Evolutionary conservation across 2,888 invertebrate species (phyloP).

Genomic region (Temnothorax rugatulus): DNA sequence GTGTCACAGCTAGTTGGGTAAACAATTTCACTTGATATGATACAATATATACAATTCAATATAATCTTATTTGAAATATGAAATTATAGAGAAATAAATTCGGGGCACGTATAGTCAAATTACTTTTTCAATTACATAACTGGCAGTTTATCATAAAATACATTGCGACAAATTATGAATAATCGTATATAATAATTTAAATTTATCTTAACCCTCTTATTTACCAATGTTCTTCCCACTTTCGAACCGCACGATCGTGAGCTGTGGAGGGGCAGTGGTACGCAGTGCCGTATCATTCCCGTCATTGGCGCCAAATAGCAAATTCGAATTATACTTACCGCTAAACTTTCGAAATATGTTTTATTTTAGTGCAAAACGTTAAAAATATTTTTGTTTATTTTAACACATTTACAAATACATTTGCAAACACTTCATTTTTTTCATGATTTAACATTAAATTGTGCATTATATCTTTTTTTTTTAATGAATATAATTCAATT

Average conservation of each 20-base stretch:
- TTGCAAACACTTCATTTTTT: neutral
- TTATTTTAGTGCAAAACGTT: neutral
- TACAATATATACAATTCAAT: neutral
- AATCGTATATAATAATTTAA: neutral
- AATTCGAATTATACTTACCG: neutral
- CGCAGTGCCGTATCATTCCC: neutral
- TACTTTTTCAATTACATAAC: neutral
- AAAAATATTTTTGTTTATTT: conserved; percentile 1
- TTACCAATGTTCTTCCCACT: neutral
- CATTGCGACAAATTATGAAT: neutral
- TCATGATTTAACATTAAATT: neutral
- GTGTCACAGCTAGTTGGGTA: conserved; percentile 1
- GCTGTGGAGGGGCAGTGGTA: neutral
- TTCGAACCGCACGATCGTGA: neutral
- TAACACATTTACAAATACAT: neutral
- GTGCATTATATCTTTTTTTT: neutral
- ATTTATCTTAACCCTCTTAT: neutral
- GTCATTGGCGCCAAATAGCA: neutral
- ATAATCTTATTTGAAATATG: neutral
- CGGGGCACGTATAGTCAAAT: neutral
- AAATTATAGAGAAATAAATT: neutral
- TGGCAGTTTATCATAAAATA: neutral
- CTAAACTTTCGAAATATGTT: neutral
- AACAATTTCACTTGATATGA: neutral
- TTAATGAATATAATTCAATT: too few relatives aligned